A percentile compares a stretch with the other conserved stretches of the same genome.
Evolutionary conservation across 2,888 invertebrate genomes (phyloP).

Genomic region (Ochlodes sylvanus): DNA sequence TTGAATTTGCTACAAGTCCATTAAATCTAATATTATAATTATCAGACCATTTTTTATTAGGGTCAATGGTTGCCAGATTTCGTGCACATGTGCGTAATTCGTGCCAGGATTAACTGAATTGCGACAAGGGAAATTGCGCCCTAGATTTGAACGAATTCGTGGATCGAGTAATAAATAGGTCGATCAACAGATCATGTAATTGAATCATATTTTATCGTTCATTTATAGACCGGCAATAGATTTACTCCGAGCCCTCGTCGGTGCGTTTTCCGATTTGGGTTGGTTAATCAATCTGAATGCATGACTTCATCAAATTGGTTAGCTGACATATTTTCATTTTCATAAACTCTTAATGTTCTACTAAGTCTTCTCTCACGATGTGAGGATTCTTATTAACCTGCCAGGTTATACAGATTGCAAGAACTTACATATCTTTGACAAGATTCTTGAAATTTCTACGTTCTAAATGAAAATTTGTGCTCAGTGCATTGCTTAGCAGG

Average conservation of each 20-base stretch:
- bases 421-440: too few species aligned
- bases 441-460: too few species aligned
- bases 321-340: too few species aligned
- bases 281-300: not conserved
- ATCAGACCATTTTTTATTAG: constrained; percentile 20
- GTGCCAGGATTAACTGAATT: constrained; percentile 34
- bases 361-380: too few species aligned
- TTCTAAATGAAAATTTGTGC: too few species aligned
- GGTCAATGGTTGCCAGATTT: constrained; percentile 33
- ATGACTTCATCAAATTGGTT: too few species aligned
- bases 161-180: constrained; percentile 36
- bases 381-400: too few species aligned
- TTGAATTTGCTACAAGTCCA: not conserved
- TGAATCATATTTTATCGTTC: constrained; percentile 35
- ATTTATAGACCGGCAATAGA: constrained; percentile 4
- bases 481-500: too few species aligned
- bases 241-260: not conserved
- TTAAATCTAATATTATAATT: constrained; percentile 17
- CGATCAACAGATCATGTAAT: constrained; percentile 29
- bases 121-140: constrained; percentile 37
- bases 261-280: not conserved
- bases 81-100: constrained; percentile 35
- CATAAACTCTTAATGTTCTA: too few species aligned
- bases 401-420: too few species aligned
- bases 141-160: constrained; percentile 32